Percentiles rank a stretch among this genome's conserved stretches.
phyloP scores from a whole-genome alignment of 37 sponge, comb jelly and placozoan species.

The Mnemiopsis leidyi region DNA sequence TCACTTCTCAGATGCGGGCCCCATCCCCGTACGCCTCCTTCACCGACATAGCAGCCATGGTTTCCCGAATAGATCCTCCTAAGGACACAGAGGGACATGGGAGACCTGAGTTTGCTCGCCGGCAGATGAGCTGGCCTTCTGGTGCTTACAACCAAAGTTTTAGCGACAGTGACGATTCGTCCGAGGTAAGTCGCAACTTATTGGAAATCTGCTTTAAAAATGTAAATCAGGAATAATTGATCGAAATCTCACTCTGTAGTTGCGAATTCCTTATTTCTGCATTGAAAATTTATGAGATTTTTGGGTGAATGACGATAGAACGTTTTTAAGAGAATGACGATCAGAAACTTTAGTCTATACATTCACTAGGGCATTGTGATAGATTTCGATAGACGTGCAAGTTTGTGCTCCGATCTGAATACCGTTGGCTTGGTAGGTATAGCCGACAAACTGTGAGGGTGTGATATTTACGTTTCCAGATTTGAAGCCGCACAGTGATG shows the following conservation, averaged over 20 bases:
- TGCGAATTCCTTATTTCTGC: too few relatives aligned
- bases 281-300: too few relatives aligned
- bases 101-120: background rate
- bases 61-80: conserved; percentile 66
- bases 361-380: background rate
- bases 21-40: conserved; percentile 59
- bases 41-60: conserved; percentile 68
- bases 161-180: background rate
- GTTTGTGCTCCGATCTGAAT: background rate
- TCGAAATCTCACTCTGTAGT: too few relatives aligned
- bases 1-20: background rate
- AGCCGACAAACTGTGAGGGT: too few relatives aligned
- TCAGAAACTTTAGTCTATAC: too few relatives aligned
- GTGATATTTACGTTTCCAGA: too few relatives aligned
- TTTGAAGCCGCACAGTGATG: too few relatives aligned
- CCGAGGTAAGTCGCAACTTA: background rate
- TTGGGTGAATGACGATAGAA: too few relatives aligned
- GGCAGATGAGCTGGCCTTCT: conserved; percentile 11
- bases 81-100: background rate
- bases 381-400: conserved; percentile 4
- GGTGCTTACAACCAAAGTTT: background rate
- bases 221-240: too few relatives aligned
- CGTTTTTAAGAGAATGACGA: too few relatives aligned
- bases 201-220: too few relatives aligned
- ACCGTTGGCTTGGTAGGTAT: background rate